Conservation (phyloP, 2,888 invertebrate genomes). For the Cinara cedri region DNA sequence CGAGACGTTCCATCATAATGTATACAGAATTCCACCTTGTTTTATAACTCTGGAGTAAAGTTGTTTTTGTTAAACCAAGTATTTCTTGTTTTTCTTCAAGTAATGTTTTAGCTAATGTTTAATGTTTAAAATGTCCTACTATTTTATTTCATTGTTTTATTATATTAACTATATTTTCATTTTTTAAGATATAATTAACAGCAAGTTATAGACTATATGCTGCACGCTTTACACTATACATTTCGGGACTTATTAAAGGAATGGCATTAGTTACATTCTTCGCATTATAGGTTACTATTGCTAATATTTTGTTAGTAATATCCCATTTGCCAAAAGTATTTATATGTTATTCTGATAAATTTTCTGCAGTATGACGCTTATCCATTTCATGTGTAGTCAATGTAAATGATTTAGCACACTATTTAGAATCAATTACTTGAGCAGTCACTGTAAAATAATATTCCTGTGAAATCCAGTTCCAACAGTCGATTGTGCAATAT, state of each 20-base stretch:
- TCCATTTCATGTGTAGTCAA: constrained; percentile 27
- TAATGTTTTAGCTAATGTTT: constrained; percentile 2
- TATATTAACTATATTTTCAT: too few relatives aligned
- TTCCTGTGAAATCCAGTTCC: constrained; percentile 9
- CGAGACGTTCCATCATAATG: constrained; percentile 16
- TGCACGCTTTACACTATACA: constrained; percentile 20
- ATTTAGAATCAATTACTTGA: constrained; percentile 21
- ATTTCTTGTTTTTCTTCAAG: constrained; percentile 24
- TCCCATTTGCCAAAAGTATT: constrained; percentile 13
- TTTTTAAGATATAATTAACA: too few relatives aligned
- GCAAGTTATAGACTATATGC: constrained; percentile 18
- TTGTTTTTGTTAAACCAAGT: constrained; percentile 21
- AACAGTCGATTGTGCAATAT: constrained; percentile 3
- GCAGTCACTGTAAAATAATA: neutral
- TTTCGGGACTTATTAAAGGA: constrained; percentile 25
- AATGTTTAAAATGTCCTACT: too few relatives aligned
- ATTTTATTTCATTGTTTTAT: too few relatives aligned
- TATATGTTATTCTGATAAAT: constrained; percentile 22
- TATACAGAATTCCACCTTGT: constrained; percentile 25
- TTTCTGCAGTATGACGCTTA: constrained; percentile 19
- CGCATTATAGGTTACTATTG: constrained; percentile 20
- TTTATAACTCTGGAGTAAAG: constrained; percentile 28
- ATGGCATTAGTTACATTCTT: constrained; percentile 21
- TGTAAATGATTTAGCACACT: constrained; percentile 20
- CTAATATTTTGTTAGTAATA: constrained; percentile 20